These are phyloP conservation scores for Ptyas mucosa DNA, from an alignment of 2,113 vertebrate genomes.

Conservation along the genomic window DNA sequence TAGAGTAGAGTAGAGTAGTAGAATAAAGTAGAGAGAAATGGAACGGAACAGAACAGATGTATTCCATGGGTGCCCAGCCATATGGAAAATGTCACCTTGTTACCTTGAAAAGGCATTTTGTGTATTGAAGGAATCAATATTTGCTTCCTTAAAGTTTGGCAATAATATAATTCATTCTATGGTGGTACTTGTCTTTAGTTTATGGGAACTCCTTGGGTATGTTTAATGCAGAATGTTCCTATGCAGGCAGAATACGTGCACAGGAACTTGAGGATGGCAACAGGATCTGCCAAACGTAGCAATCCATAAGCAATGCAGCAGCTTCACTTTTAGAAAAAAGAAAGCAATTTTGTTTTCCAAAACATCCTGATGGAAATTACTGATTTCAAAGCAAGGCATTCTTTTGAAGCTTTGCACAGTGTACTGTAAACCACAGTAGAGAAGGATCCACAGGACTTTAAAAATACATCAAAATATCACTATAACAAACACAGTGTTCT, in stretches of 20 bases:
- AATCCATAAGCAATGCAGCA: neutral
- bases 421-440: neutral
- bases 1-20: too few relatives aligned
- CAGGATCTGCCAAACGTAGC: neutral
- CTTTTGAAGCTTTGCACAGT: neutral
- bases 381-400: neutral
- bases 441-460: neutral
- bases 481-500: conserved; percentile 4
- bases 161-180: neutral
- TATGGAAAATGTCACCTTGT: too few relatives aligned
- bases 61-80: too few relatives aligned
- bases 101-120: neutral
- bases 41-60: too few relatives aligned
- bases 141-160: neutral
- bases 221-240: neutral
- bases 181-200: neutral
- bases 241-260: neutral
- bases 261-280: neutral
- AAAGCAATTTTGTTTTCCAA: neutral
- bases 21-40: too few relatives aligned
- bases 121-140: neutral
- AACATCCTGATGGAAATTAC: neutral
- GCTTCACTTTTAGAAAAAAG: neutral
- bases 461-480: neutral
- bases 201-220: neutral